Evolutionary conservation across 2,797 vertebrate genomes (phyloP), one percentile per base, ranked within the genome.

Genomic region (Diglossa cyanea): DNA sequence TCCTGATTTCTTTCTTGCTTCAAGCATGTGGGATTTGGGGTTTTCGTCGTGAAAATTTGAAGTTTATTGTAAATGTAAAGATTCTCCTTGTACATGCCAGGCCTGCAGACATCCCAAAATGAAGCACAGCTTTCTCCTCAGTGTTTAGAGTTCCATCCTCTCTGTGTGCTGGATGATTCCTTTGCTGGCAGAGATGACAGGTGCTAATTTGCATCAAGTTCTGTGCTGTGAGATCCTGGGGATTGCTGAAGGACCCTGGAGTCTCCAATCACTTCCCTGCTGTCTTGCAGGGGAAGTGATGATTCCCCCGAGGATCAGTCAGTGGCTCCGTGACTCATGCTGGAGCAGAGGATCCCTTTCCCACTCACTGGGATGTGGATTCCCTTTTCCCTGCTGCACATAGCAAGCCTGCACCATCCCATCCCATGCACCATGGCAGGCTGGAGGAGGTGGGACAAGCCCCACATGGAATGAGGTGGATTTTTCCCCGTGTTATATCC

Each of bases 271-370:
- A 3, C 68, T 72, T 84, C 73, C 80, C 80, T 84, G 80, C 88
- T 68, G 73, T 89, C 71, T 90, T 83, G 39, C 79, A 93, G 53
- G 28, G 48, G 30, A 92, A 95, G 78, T 30, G 57, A 25, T 72
- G 62, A 80, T 58, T 91, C n/a, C 57, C 45, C 79, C 1, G 6
- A 68, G 68, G 53, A 88, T 71, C 90, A 86, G 47, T 77, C 37
- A 15, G 53, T 74, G 85, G 53, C 53, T 94, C 81, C 0, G 0
- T 91, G 94, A 79, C 78, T 95, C 86, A 74, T 44, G 57, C 77
- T 79, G 81, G 82, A 91, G 78, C 65, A 80, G 50, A 95, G 58
- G 26, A 80, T 90, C 57, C 66, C 68, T 89, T 71, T 86, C 89
- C 82, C 78, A 61, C 82, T 94, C 65, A 4, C 21, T 57, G 81